These are phyloP conservation scores for Ophion costatus DNA, from an alignment of 2,888 invertebrate genomes.

Conservation along the genomic window DNA sequence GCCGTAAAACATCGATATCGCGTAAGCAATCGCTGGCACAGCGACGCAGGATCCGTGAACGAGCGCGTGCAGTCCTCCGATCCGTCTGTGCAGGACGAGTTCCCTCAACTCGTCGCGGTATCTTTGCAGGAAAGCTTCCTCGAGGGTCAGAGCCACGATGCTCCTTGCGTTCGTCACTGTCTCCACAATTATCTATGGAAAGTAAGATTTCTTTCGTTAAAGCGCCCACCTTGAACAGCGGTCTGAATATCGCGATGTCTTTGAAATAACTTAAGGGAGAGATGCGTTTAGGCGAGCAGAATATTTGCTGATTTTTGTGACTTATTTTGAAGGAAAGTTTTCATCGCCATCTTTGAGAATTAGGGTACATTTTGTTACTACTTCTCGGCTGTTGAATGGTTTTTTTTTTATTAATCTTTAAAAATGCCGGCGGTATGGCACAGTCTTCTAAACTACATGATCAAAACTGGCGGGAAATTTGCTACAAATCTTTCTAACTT, in stretches of 20 bases:
- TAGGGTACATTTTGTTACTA: too few species aligned
- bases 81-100: constrained; percentile 35
- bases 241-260: background rate
- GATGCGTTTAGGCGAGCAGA: too few species aligned
- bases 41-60: constrained; percentile 80
- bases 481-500: too few species aligned
- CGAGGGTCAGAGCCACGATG: constrained; percentile 57
- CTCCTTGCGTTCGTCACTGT: constrained; percentile 46
- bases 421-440: too few species aligned
- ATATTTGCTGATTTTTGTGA: too few species aligned
- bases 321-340: too few species aligned
- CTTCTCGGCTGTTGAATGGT: too few species aligned
- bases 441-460: too few species aligned
- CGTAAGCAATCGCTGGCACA: constrained; percentile 80
- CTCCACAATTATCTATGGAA: constrained; percentile 54
- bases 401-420: too few species aligned
- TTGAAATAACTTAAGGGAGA: background rate
- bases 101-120: constrained; percentile 44
- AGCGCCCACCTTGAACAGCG: background rate
- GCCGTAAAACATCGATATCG: constrained; percentile 79
- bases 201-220: background rate
- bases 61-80: constrained; percentile 74
- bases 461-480: too few species aligned
- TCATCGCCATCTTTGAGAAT: too few species aligned
- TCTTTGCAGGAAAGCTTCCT: constrained; percentile 50